Evolutionary conservation across 2,113 vertebrate species (phyloP).

Genomic region (Myotis lucifugus): DNA sequence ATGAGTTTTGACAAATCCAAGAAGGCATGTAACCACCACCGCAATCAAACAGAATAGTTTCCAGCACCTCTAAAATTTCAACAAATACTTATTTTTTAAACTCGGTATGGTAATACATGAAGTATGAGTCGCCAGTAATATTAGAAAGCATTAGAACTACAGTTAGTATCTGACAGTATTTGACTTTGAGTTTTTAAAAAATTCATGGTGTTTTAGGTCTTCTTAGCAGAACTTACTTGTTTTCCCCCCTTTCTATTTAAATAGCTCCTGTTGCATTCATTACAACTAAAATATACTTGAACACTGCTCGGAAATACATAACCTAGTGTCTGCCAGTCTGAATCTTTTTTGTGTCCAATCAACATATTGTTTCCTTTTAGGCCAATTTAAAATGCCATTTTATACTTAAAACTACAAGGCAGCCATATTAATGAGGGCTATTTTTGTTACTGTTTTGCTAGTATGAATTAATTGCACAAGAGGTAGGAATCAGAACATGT

Average conservation of each 20-base stretch:
- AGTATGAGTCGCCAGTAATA: background rate
- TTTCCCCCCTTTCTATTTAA: background rate
- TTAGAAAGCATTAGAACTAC: background rate
- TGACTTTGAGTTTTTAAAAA: background rate
- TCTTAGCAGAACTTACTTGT: background rate
- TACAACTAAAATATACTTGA: background rate
- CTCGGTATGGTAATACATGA: background rate
- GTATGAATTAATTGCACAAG: conserved; percentile 26
- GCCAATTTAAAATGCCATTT: conserved; percentile 38
- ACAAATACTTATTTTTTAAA: background rate
- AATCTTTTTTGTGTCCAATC: background rate
- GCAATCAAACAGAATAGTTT: background rate
- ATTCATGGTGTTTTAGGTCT: background rate
- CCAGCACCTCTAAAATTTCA: background rate
- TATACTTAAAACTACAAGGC: conserved; percentile 37
- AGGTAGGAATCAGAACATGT: conserved; percentile 22
- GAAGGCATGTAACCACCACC: background rate
- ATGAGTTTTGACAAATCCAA: background rate
- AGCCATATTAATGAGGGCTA: background rate
- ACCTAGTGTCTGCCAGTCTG: background rate
- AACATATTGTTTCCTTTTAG: conserved; percentile 40
- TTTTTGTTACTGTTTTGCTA: conserved; percentile 46
- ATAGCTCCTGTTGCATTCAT: background rate
- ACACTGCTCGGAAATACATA: background rate
- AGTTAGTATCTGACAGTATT: background rate